A percentile compares a stretch with the other conserved stretches of the same genome.
These are phyloP conservation scores for Typhlichthys subterraneus DNA, from an alignment of 2,797 vertebrate species.

Conservation along the genomic window DNA sequence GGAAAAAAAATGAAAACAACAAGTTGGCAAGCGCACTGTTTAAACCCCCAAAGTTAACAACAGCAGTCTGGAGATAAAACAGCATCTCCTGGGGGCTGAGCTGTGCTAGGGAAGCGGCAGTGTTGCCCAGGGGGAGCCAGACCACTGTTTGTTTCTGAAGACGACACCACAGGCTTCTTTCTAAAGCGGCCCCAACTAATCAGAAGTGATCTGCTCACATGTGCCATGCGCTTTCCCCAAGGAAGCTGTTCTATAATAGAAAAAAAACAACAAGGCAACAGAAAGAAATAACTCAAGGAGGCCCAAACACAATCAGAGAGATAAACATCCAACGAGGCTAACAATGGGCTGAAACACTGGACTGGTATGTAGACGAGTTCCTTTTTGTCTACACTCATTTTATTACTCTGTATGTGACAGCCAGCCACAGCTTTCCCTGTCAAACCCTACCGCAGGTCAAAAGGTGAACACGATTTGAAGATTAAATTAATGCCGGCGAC, in stretches of 20 bases:
- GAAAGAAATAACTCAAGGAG: constrained; percentile 17
- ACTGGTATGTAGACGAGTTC: neutral
- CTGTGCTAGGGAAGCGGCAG: constrained; percentile 55
- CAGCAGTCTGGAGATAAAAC: constrained; percentile 63
- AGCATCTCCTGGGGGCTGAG: constrained; percentile 50
- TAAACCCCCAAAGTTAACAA: constrained; percentile 63
- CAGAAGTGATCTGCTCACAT: constrained; percentile 73
- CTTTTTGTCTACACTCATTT: constrained; percentile 4
- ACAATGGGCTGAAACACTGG: constrained; percentile 5
- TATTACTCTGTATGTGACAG: constrained; percentile 8
- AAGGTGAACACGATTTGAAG: constrained; percentile 30
- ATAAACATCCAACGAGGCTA: constrained; percentile 40
- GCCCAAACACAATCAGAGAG: constrained; percentile 43
- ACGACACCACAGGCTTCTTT: constrained; percentile 64
- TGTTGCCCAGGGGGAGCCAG: constrained; percentile 64
- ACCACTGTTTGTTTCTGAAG: constrained; percentile 71
- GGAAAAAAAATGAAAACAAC: constrained; percentile 40
- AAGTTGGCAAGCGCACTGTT: constrained; percentile 44
- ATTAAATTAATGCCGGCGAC: constrained; percentile 34
- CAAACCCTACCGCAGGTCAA: constrained; percentile 26
- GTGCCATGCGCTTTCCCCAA: constrained; percentile 52
- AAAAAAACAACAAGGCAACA: constrained; percentile 20
- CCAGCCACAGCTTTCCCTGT: neutral
- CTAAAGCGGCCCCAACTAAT: constrained; percentile 63
- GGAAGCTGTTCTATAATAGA: constrained; percentile 35